These are phyloP conservation scores for Pongo abelii DNA, from an alignment of 2,113 vertebrate species.

Conservation along the genomic window DNA sequence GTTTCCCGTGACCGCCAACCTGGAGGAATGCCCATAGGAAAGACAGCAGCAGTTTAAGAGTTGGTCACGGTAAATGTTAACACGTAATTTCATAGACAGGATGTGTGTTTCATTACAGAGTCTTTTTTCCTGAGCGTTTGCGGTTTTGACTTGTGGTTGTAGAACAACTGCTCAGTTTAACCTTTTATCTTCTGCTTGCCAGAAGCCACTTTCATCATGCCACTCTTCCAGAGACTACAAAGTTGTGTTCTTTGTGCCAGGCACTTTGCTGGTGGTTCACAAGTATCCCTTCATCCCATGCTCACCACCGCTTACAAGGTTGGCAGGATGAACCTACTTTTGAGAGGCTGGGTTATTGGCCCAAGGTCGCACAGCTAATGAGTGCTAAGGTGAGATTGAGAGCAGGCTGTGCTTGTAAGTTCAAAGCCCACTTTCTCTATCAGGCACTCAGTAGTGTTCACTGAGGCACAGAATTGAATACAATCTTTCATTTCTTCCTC, in stretches of 20 bases:
- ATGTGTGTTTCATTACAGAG: not conserved
- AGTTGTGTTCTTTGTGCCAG: not conserved
- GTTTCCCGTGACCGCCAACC: not conserved
- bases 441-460: no score
- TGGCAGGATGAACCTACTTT: rapidly evolving
- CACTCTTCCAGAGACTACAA: not conserved
- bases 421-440: not conserved
- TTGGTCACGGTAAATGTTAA: not conserved
- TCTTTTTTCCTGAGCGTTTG: not conserved
- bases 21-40: not conserved
- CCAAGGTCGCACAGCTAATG: no score
- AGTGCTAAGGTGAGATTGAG: not conserved
- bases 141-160: not conserved
- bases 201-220: not conserved
- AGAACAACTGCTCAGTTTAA: not conserved
- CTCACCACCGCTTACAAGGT: not conserved
- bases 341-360: not conserved
- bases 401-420: not conserved
- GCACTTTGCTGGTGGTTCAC: rapidly evolving
- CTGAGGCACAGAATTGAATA: not conserved
- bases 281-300: not conserved
- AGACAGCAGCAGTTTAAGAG: not conserved
- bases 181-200: not conserved
- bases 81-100: not conserved
- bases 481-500: not conserved